phyloP scores from a whole-genome alignment of 2,797 vertebrate genomes.

The Betta splendens region DNA sequence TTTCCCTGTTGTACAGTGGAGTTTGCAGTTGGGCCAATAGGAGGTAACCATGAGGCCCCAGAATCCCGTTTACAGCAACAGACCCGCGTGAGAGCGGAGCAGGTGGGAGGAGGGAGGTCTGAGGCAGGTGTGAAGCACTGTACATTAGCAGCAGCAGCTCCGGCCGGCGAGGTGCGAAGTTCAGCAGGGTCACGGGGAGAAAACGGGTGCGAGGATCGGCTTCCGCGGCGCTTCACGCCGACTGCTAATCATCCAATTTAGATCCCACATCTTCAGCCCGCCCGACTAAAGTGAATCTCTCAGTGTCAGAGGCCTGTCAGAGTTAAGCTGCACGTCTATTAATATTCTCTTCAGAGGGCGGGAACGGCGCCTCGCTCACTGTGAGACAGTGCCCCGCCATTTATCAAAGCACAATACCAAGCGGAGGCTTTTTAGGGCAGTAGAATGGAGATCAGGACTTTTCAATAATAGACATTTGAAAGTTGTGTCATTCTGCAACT shows the following conservation, averaged over 20 bases:
- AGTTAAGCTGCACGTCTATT: conserved; percentile 72
- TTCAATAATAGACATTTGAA: conserved; percentile 61
- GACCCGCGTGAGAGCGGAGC: too few species aligned
- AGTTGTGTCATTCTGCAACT: conserved; percentile 45
- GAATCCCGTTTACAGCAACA: conserved; percentile 20
- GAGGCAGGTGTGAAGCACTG: conserved; percentile 30
- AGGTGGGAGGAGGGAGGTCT: too few species aligned
- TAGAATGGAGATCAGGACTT: conserved; percentile 51
- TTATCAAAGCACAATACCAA: conserved; percentile 63
- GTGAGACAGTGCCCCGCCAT: conserved; percentile 30
- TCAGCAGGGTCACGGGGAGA: conserved; percentile 43
- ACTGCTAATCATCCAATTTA: conserved; percentile 75
- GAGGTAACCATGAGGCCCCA: conserved; percentile 48
- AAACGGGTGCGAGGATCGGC: conserved; percentile 39
- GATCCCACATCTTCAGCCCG: conserved; percentile 68
- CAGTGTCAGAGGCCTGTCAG: conserved; percentile 71
- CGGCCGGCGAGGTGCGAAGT: conserved; percentile 15
- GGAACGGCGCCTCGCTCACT: conserved; percentile 54
- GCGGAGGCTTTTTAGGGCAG: conserved; percentile 31
- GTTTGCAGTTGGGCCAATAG: conserved; percentile 60
- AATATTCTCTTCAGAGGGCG: conserved; percentile 71
- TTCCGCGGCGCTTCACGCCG: conserved; percentile 54
- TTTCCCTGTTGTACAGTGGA: conserved; percentile 34
- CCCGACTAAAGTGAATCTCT: conserved; percentile 67
- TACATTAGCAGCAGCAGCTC: conserved; percentile 26